Evolutionary conservation across 2,888 invertebrate genomes (phyloP).

Genomic region (Stratiomys singularior): DNA sequence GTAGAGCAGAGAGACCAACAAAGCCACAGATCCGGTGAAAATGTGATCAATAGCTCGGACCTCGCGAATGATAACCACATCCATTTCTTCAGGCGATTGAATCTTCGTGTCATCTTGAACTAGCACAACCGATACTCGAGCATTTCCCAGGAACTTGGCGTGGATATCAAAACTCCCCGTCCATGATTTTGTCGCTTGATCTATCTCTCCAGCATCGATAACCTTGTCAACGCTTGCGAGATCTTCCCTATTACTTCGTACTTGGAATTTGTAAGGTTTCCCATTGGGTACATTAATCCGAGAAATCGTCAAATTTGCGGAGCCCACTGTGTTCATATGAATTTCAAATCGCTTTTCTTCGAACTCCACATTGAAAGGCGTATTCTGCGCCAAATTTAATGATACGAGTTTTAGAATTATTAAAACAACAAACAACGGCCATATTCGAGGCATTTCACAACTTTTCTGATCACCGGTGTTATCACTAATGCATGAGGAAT

Average conservation of each 20-base stretch:
- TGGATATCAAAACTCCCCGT: conserved; percentile 57
- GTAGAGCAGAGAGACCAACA: conserved; percentile 82
- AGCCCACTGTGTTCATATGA: conserved; percentile 31
- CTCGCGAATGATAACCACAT: conserved; percentile 71
- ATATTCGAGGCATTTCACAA: conserved; percentile 13
- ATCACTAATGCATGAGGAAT: not conserved
- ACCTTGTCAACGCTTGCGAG: conserved; percentile 54
- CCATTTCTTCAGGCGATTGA: conserved; percentile 59
- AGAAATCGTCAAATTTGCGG: conserved; percentile 16
- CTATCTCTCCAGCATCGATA: conserved; percentile 54
- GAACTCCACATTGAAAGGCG: not conserved
- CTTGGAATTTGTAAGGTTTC: conserved; percentile 21
- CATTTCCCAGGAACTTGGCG: conserved; percentile 61
- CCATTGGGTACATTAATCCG: not conserved
- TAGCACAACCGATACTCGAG: conserved; percentile 58
- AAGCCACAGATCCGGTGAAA: conserved; percentile 80
- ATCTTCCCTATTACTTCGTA: conserved; percentile 50
- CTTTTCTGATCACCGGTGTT: not conserved
- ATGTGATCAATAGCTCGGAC: conserved; percentile 76
- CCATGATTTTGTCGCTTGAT: conserved; percentile 55
- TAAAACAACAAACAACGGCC: not conserved
- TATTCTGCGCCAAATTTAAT: not conserved
- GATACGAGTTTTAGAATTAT: not conserved
- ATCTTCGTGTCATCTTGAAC: conserved; percentile 54
- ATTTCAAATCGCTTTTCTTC: not conserved